Base-by-base conservation (phyloP, 2,113 vertebrate species). In the Tricholaema leucomelas region DNA sequence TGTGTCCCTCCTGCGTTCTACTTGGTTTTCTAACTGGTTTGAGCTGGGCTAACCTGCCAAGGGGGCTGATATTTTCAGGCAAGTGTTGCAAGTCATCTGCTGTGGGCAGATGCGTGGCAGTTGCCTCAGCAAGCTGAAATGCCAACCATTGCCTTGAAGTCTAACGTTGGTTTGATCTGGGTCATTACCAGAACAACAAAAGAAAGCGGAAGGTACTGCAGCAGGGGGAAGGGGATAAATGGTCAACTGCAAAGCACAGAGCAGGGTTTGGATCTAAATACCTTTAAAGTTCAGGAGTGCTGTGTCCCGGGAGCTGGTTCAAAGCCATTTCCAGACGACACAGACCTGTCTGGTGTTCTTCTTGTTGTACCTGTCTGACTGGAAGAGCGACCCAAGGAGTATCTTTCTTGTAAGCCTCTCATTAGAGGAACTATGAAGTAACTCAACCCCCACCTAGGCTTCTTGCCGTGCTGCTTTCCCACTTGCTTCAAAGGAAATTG, bases 401-500 rank as follows among this genome's bases (percentile, higher is more conserved):
- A 88, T 78, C 90, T 88, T 46, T 63, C 82, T 77, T 27, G 33
- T 75, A 77, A 93, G 82, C 52, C 65, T 91, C 93, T 92, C 93
- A 83, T 93, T 95, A 92, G 80, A 64, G 82, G 80, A 86, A 94
- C 91, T 35, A 54, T 4, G 92, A 94, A 86, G 92, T 81, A 91
- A 92, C 90, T 56, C 88, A 30, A 83, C 86, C 21, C 88, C 75
- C 38, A 21, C 40, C 61, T 8, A 50, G 92, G 85, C 85, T 92
- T 27, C 48, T 56, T 90, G 87, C 92, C 87, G 72, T 78, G 2
- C 88, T 84, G 79, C 92, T 91, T 92, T 86, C 93, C 90, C 93
- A 81, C 85, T 91, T 96, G 90, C 93, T 95, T 95, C 94, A 95
- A 94, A 94, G 88, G 82, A n/a, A 54, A 75, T 52, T 78, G 75